Conservation (phyloP, 2,113 vertebrate genomes). For the Sinocyclocheilus grahami region DNA sequence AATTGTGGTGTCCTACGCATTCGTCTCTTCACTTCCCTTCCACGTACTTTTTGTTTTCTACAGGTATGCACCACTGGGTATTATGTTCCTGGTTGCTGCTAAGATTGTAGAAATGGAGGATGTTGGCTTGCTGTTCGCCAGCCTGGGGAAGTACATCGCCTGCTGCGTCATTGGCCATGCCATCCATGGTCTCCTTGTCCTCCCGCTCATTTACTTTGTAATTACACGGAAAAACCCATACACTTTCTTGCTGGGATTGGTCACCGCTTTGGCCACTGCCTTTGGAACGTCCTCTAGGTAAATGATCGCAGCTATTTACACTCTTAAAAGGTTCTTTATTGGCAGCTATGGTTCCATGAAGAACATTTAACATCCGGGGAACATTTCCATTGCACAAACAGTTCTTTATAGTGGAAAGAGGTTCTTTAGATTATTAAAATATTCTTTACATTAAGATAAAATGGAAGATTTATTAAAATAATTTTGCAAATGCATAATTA, state of each 20-base stretch:
- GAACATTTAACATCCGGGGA: too few species aligned
- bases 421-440: too few species aligned
- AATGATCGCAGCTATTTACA: not conserved
- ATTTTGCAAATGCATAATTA: not conserved
- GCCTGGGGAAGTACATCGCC: conserved; percentile 86
- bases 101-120: conserved; percentile 89
- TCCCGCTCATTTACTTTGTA: conserved; percentile 85
- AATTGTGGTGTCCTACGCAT: not conserved
- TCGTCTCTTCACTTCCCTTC: not conserved
- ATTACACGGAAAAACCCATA: conserved; percentile 88
- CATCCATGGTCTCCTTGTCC: conserved; percentile 82
- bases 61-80: conserved; percentile 90
- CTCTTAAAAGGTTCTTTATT: not conserved
- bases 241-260: conserved; percentile 85
- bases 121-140: conserved; percentile 77
- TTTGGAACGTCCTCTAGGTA: conserved; percentile 93
- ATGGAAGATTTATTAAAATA: not conserved
- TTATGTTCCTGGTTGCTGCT: conserved; percentile 89
- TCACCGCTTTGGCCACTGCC: conserved; percentile 82
- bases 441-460: not conserved
- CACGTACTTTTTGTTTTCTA: not conserved
- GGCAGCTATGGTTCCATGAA: not conserved
- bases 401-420: too few species aligned
- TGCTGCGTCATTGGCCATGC: conserved; percentile 86
- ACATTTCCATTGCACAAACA: too few species aligned